phyloP scores from a whole-genome alignment of 2,113 vertebrate genomes.

The Amia ocellicauda region DNA sequence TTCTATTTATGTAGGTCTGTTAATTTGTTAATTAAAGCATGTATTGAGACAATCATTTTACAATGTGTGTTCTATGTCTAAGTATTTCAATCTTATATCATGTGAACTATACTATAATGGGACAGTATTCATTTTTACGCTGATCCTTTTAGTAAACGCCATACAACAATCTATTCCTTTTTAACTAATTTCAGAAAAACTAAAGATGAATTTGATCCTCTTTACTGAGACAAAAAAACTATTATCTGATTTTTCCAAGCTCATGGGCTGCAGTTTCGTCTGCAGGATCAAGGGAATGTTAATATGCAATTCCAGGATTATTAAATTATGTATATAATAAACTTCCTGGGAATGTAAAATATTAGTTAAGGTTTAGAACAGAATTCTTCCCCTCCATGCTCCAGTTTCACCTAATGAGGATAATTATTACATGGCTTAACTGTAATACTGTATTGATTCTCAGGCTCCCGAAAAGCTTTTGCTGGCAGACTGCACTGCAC shows the following conservation, averaged over 20 bases:
- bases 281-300: conserved; percentile 55
- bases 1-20: too few species aligned
- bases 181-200: conserved; percentile 13
- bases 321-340: conserved; percentile 84
- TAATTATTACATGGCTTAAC: conserved; percentile 89
- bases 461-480: conserved; percentile 63
- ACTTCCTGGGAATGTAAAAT: conserved; percentile 64
- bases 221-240: too few species aligned
- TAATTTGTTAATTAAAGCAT: too few species aligned
- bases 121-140: conserved; percentile 46
- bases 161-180: conserved; percentile 15
- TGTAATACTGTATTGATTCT: conserved; percentile 84
- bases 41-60: too few species aligned
- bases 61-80: too few species aligned
- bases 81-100: too few species aligned
- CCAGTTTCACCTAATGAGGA: conserved; percentile 86
- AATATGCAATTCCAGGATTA: conserved; percentile 87
- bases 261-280: conserved; percentile 1
- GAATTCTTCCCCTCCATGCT: conserved; percentile 69
- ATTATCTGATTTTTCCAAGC: not conserved
- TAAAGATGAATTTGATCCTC: too few species aligned
- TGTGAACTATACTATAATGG: too few species aligned
- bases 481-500: conserved; percentile 58
- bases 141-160: conserved; percentile 32
- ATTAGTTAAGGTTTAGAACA: conserved; percentile 72